Base-by-base conservation (phyloP, 1,140 invertebrate genomes). In the Leptopilina clavipes region DNA sequence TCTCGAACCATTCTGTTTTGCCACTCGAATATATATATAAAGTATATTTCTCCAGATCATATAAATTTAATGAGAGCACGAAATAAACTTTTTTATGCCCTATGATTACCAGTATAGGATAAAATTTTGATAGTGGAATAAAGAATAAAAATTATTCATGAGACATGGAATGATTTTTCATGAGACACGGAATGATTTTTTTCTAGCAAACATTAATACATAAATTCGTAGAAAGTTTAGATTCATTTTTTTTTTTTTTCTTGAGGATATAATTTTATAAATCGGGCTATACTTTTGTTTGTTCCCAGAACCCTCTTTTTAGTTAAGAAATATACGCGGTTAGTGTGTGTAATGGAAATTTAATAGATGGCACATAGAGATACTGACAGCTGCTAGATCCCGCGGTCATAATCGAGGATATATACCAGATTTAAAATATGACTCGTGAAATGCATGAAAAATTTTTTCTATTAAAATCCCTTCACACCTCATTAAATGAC, bases 401-500 rank as follows among this genome's bases (percentile, higher is more conserved):
- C 59, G 25, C n/a, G 48, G 48, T 52, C 8, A 8, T 52, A 52
- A 52, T 7, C 48, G n/a, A 52, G 48, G 5, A 65, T 59, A 65
- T 31, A 65, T 31, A n/a, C 25, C 12, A 25, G 59, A 65, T 65
- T 65, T 65, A 65, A 65, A 65, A 65, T 65, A 65, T 65, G 59
- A 65, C 14, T 65, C 59, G 59, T 65, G 59, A 65, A 65, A 65
- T 65, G 25, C 59, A 65, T 65, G 59, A 65, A 65, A 65, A 31
- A 65, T 65, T 31, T 40, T n/a, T 65, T 65, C 25, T 65, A 65
- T 65, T 65, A 65, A 65, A 65, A 65, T 22, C 22, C 59, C 25
- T 65, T 65, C 59, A 65, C 59, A 65, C 59, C 19, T n/a, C 59
- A 65, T 65, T 31, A 37, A 65, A 14, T 65, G 59, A 65, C 59